phyloP scores from a whole-genome alignment of 2,888 invertebrate genomes.

The Nudaria mundana region DNA sequence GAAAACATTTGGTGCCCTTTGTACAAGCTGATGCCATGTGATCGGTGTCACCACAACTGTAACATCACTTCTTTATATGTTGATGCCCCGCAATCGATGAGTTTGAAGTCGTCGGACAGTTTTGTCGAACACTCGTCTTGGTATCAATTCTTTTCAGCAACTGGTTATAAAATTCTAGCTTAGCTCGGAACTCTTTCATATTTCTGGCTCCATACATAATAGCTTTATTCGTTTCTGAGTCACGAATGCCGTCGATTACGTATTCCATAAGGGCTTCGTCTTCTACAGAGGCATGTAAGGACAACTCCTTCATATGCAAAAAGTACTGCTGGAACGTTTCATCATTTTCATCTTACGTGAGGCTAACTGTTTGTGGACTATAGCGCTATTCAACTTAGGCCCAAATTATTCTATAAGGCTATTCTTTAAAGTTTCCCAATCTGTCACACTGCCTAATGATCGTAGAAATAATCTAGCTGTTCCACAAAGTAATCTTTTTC shows the following conservation, averaged over 20 bases:
- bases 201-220: conserved; percentile 26
- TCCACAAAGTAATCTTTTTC: conserved; percentile 5
- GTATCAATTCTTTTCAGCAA: not conserved
- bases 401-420: conserved; percentile 12
- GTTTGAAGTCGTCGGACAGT: not conserved
- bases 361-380: conserved; percentile 2
- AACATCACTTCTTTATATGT: conserved; percentile 21
- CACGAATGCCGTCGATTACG: conserved; percentile 48
- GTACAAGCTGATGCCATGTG: conserved; percentile 17
- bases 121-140: not conserved
- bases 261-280: too few relatives aligned
- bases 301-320: too few relatives aligned
- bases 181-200: conserved; percentile 23
- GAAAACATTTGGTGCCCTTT: conserved; percentile 30
- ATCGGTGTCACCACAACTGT: conserved; percentile 17
- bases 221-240: conserved; percentile 25
- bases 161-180: conserved; percentile 12
- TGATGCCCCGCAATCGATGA: conserved; percentile 4
- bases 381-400: conserved; percentile 11
- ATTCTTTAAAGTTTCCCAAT: not conserved
- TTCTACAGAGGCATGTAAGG: conserved; percentile 43
- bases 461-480: conserved; percentile 10
- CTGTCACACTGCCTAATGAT: conserved; percentile 4
- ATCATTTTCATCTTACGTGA: conserved; percentile 29
- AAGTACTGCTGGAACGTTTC: too few relatives aligned